Evolutionary conservation across 2,113 vertebrate species (phyloP), one percentile per base, ranked within the genome.

Genomic region (Cynocephalus volans): DNA sequence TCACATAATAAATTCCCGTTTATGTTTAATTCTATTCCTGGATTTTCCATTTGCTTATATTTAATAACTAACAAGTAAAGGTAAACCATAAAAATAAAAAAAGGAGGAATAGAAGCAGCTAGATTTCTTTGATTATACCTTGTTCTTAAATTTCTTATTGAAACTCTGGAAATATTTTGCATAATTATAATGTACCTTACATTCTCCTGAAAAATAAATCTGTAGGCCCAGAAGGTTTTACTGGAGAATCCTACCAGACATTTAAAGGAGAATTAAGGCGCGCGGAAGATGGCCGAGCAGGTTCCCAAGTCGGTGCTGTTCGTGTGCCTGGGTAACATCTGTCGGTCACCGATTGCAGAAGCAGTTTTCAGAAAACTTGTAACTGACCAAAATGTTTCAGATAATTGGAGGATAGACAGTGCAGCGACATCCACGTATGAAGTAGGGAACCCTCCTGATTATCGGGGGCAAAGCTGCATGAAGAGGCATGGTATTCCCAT

Each of bases 261-360:
- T 60, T 48, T 72, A 91, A 48, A 91, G 54, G 41, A 41, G n/a
- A n/a, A n/a, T n/a, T n/a, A n/a, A n/a, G n/a, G n/a, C n/a, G n/a
- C n/a, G n/a, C n/a, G n/a, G n/a, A n/a, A n/a, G n/a, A n/a, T n/a
- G n/a, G n/a, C n/a, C n/a, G n/a, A n/a, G n/a, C n/a, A n/a, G n/a
- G n/a, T n/a, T n/a, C n/a, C n/a, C n/a, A n/a, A n/a, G n/a, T n/a
- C n/a, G n/a, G n/a, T n/a, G n/a, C n/a, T n/a, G n/a, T n/a, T n/a
- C n/a, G n/a, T n/a, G n/a, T n/a, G n/a, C n/a, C n/a, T n/a, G n/a
- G 99, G 99, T 96, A 99, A 99, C 97, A 99, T 99, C 91, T 99
- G 99, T 96, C 99, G 99, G 76, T 99, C 99, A 97, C 99, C 99
- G 75, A 99, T 99, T 45, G 99, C 99, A 41, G 99, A 99, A 99